Percentiles rank a stretch among this genome's conserved stretches.
These are phyloP conservation scores for Cancer borealis DNA, from an alignment of 2,888 invertebrate genomes.

Conservation along the genomic window DNA sequence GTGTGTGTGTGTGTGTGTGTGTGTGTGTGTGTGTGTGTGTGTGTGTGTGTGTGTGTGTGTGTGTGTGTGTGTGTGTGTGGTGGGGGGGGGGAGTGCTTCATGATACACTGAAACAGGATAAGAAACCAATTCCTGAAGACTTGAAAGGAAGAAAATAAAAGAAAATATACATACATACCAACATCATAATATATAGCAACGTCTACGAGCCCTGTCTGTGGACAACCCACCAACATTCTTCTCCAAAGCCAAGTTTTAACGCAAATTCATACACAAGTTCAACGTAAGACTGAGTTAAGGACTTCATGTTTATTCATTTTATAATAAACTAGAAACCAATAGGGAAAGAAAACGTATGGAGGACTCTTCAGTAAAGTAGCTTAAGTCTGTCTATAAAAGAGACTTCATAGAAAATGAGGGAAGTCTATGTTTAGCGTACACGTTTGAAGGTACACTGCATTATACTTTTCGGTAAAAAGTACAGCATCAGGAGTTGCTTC, in stretches of 20 bases:
- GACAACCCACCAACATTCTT: not conserved
- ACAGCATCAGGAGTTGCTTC: not conserved
- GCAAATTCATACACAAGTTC: not conserved
- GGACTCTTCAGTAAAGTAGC: not conserved
- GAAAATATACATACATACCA: not conserved
- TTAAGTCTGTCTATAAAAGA: not conserved
- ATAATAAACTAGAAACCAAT: not conserved
- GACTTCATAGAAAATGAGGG: not conserved
- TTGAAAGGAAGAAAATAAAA: not conserved
- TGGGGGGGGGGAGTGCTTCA: too few species aligned
- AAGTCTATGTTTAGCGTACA: not conserved
- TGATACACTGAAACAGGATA: not conserved
- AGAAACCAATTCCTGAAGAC: not conserved
- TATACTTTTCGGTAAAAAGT: not conserved
- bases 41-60: too few species aligned
- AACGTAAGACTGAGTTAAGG: not conserved
- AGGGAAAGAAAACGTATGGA: not conserved
- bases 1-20: too few species aligned
- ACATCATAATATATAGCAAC: not conserved
- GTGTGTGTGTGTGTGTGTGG: too few species aligned
- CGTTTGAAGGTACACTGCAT: not conserved
- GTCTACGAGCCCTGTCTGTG: not conserved
- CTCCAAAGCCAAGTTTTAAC: not conserved
- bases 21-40: too few species aligned
- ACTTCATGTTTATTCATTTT: not conserved